phyloP scores from a whole-genome alignment of 2,888 invertebrate genomes.

The Eupithecia insigniata region DNA sequence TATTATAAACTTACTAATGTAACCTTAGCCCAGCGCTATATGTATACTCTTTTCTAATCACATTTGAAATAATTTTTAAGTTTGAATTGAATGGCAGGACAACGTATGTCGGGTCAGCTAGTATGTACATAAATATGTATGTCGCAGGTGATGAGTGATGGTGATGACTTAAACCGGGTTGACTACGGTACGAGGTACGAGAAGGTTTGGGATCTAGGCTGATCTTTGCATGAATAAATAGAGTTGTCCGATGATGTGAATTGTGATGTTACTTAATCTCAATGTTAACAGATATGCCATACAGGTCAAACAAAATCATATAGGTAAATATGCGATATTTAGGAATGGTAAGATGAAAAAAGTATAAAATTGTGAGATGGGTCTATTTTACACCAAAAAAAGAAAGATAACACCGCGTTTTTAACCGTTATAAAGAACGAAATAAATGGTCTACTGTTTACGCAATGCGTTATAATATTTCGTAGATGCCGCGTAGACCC shows the following conservation, averaged over 20 bases:
- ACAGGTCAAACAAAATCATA: background rate
- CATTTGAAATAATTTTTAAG: too few species aligned
- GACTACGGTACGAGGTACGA: too few species aligned
- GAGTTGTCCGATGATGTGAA: background rate
- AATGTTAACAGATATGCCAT: background rate
- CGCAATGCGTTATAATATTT: slow-evolving; percentile 13
- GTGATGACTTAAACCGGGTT: too few species aligned
- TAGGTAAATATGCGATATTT: background rate
- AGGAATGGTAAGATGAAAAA: background rate
- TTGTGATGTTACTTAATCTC: background rate
- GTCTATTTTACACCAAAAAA: background rate
- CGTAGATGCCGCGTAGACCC: slow-evolving; percentile 26
- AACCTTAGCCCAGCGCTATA: too few species aligned
- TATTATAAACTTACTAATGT: too few species aligned
- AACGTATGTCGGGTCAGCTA: too few species aligned
- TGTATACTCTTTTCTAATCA: too few species aligned
- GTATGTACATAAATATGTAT: too few species aligned
- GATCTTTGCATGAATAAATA: background rate
- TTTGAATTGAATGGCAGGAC: too few species aligned
- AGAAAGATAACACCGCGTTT: background rate
- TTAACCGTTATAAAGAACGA: slow-evolving; percentile 9
- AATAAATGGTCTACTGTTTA: slow-evolving; percentile 13
- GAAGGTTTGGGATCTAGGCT: background rate
- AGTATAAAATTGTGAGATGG: background rate
- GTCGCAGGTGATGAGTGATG: too few species aligned